phyloP scores from a whole-genome alignment of 2,797 vertebrate genomes.

The Orestias chungarensis region DNA sequence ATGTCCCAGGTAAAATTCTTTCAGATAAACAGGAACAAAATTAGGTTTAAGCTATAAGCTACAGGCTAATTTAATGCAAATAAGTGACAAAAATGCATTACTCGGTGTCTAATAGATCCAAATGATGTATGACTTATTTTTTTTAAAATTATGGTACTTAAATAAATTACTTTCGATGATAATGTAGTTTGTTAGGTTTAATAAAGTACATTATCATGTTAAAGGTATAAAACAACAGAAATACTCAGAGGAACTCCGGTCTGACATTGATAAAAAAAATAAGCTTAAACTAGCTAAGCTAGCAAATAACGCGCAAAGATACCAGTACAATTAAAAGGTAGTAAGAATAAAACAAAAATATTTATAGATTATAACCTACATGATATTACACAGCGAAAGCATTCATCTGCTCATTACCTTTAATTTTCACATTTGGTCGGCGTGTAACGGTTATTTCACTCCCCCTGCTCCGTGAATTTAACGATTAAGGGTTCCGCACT shows the following conservation, averaged over 20 bases:
- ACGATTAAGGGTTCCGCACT: slow-evolving; percentile 54
- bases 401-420: slow-evolving; percentile 38
- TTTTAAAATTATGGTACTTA: background rate
- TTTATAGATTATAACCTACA: background rate
- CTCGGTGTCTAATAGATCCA: background rate
- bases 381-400: background rate
- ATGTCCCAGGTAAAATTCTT: background rate
- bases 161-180: background rate
- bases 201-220: no score
- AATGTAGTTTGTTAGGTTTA: background rate
- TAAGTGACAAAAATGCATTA: background rate
- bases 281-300: slow-evolving; percentile 8
- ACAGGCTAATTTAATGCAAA: background rate
- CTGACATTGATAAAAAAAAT: slow-evolving; percentile 46
- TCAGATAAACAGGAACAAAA: background rate
- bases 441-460: slow-evolving; percentile 54
- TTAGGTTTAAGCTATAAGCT: background rate
- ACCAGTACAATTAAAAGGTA: no score
- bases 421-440: slow-evolving; percentile 7
- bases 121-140: background rate
- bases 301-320: background rate
- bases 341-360: background rate
- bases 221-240: background rate
- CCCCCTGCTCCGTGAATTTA: slow-evolving; percentile 31
- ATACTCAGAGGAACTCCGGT: background rate